Percentiles rank a stretch among this genome's conserved stretches.
These are phyloP conservation scores for Eurytoma adleriae DNA, from an alignment of 2,888 invertebrate species.

Conservation along the genomic window DNA sequence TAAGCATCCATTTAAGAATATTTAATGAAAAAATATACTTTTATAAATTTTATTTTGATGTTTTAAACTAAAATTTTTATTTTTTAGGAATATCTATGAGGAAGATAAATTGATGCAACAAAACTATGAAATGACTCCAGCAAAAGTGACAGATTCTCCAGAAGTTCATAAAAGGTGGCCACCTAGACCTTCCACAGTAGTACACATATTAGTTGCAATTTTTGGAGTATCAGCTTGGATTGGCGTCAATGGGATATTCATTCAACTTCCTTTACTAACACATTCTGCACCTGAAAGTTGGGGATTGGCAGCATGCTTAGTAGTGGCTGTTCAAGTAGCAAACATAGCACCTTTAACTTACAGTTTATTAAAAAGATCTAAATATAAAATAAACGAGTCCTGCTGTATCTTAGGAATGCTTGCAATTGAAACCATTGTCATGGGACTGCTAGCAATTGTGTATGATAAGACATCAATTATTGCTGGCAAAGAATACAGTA, in stretches of 20 bases:
- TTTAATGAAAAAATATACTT: too few species aligned
- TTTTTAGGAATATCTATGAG: slow-evolving; percentile 23
- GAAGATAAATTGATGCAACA: slow-evolving; percentile 32
- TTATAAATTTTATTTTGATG: not conserved
- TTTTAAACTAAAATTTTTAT: slow-evolving; percentile 21
- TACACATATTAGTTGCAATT: slow-evolving; percentile 84
- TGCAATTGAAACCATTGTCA: slow-evolving; percentile 78
- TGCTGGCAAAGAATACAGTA: slow-evolving; percentile 78
- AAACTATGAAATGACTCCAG: slow-evolving; percentile 14
- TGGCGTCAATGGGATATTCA: slow-evolving; percentile 90
- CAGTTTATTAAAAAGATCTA: slow-evolving; percentile 77
- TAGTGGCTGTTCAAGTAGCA: slow-evolving; percentile 86
- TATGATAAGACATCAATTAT: slow-evolving; percentile 79
- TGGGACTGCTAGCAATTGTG: slow-evolving; percentile 80
- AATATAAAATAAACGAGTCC: slow-evolving; percentile 76
- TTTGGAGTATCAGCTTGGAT: slow-evolving; percentile 92
- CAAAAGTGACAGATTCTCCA: not conserved
- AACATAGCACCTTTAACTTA: slow-evolving; percentile 87
- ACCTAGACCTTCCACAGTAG: slow-evolving; percentile 65
- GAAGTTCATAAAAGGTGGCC: slow-evolving; percentile 12
- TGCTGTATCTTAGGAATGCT: slow-evolving; percentile 79
- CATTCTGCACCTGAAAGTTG: slow-evolving; percentile 88
- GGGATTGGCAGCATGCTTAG: slow-evolving; percentile 89
- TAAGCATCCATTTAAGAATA: too few species aligned
- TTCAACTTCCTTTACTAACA: slow-evolving; percentile 90